Percentiles rank a stretch among this genome's conserved stretches.
These are phyloP conservation scores for Sitobion miscanthi DNA, from an alignment of 1,140 invertebrate genomes.

Conservation along the genomic window DNA sequence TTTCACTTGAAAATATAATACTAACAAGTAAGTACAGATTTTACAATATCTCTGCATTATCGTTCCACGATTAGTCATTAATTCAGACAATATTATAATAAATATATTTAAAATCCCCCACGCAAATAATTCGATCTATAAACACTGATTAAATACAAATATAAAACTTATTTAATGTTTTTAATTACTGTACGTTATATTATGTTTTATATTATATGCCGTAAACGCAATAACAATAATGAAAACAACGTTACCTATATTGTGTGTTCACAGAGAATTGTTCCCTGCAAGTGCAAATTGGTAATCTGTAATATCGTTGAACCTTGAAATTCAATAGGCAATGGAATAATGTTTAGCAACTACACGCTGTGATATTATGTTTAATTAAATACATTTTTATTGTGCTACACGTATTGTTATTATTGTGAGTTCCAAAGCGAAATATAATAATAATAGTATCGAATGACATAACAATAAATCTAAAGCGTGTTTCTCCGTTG, in stretches of 20 bases:
- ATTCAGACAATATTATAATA: neutral
- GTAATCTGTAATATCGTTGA: neutral
- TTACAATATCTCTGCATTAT: neutral
- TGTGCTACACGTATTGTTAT: neutral
- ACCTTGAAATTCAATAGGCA: conserved; percentile 10
- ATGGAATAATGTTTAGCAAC: neutral
- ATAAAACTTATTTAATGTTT: neutral
- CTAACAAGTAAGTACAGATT: neutral
- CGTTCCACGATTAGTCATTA: neutral
- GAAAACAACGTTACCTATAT: neutral
- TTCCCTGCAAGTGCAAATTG: neutral
- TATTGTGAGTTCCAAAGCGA: neutral
- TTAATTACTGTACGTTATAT: neutral
- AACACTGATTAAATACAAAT: neutral
- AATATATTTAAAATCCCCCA: neutral
- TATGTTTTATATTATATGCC: neutral
- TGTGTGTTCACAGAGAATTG: neutral
- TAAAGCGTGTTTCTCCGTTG: neutral
- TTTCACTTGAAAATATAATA: neutral
- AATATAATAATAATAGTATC: neutral
- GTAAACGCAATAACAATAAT: neutral
- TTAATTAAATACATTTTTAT: neutral
- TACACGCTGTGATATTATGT: conserved; percentile 21
- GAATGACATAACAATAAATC: neutral
- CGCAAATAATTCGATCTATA: neutral